Evolutionary conservation across 1,140 invertebrate genomes (phyloP), one percentile per base, ranked within the genome.

Genomic region (Forficula auricularia): DNA sequence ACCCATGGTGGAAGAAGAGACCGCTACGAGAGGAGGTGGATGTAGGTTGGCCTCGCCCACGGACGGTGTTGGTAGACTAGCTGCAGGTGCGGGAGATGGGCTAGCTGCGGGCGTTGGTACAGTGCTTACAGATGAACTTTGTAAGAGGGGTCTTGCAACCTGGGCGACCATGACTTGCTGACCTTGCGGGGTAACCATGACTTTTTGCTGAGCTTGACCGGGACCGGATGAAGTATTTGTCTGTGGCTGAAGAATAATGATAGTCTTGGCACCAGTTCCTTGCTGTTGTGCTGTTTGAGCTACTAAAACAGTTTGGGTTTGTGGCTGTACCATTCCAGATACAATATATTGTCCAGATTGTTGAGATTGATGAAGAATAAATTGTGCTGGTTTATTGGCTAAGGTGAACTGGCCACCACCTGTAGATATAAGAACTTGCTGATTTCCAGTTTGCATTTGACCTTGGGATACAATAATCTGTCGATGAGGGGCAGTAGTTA

Each of bases 191-290:
- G 73, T 73, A n/a, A 76, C 65, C 30, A 76, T 70, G 1, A 77
- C 71, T 52, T 46, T 41, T n/a, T 14, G 18, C n/a, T 15, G 34
- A 36, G 34, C 55, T 41, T 60, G 60, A 38, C 62, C 61, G 22
- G 59, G 59, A 1, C 52, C 52, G 7, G 55, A 45, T 0, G 59
- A 40, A 14, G 61, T 36, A 43, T 34, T 0, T 63, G 54, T 38
- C 48, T 76, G 74, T 19, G 74, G 75, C 49, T 79, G 77, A 12
- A 79, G 52, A 37, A 80, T 79, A 30, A 80, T 79, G 15, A 79
- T 79, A 0, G 77, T 79, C 49, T 79, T 79, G 0, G 73, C 64
- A 10, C 66, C 67, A 0, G 70, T 66, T 0, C 68, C 70, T 48
- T 75, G 71, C 42, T 75, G 72, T 38, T 73, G 71, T 0, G 70